A percentile compares a stretch with the other conserved stretches of the same genome.
Conservation (phyloP, 2,888 invertebrate genomes). For the Trichogramma evanescens region DNA sequence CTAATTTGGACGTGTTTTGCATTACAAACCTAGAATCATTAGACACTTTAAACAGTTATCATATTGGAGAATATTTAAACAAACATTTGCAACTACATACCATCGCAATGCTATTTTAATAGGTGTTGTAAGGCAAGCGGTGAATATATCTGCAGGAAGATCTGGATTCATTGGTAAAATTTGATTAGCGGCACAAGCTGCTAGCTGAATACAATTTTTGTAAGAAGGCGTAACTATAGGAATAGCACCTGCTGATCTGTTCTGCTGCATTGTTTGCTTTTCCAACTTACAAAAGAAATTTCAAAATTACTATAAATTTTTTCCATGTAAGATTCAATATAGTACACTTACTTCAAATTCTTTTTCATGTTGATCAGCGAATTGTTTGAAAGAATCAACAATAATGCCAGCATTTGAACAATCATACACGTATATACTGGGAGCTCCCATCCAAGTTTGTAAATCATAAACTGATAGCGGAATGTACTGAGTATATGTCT, state of each 20-base stretch:
- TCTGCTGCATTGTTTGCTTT: slow-evolving; percentile 41
- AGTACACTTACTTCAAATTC: slow-evolving; percentile 59
- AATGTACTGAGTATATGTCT: slow-evolving; percentile 98
- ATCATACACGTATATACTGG: slow-evolving; percentile 98
- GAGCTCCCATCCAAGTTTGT: slow-evolving; percentile 98
- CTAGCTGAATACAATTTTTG: slow-evolving; percentile 91
- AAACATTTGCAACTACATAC: slow-evolving; percentile 44
- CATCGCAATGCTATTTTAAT: slow-evolving; percentile 92
- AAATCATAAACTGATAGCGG: slow-evolving; percentile 96
- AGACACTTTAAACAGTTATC: slow-evolving; percentile 12
- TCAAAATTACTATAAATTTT: background rate
- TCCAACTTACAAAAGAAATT: slow-evolving; percentile 32
- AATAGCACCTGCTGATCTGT: slow-evolving; percentile 38
- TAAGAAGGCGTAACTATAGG: slow-evolving; percentile 55
- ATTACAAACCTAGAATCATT: slow-evolving; percentile 62
- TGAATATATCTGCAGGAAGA: slow-evolving; percentile 94
- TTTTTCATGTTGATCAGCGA: slow-evolving; percentile 84
- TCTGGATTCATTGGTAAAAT: slow-evolving; percentile 94
- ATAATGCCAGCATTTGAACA: slow-evolving; percentile 98
- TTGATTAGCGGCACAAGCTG: slow-evolving; percentile 90
- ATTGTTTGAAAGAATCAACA: slow-evolving; percentile 81
- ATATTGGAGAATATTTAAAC: background rate
- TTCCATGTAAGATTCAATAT: background rate
- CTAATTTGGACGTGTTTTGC: slow-evolving; percentile 73
- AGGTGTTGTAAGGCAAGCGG: slow-evolving; percentile 95